Evolutionary conservation across 2,797 vertebrate genomes (phyloP).

Genomic region (Botia almorhae): DNA sequence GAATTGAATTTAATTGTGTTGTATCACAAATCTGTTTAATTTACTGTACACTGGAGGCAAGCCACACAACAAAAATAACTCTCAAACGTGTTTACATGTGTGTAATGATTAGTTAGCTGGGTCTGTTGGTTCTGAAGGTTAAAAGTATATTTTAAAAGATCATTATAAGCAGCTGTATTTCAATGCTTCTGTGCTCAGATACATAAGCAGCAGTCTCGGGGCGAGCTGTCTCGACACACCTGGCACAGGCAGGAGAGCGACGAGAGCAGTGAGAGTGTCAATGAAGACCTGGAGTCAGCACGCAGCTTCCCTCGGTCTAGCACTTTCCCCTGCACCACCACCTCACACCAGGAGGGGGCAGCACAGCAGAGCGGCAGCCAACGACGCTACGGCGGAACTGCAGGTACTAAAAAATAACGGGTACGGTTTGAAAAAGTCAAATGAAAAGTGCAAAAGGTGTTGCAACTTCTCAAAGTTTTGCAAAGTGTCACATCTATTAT

Average conservation of each 20-base stretch:
- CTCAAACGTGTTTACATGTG: background rate
- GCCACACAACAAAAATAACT: too few species aligned
- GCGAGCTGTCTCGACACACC: slow-evolving; percentile 89
- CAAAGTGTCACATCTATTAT: too few species aligned
- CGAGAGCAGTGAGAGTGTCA: slow-evolving; percentile 91
- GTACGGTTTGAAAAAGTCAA: background rate
- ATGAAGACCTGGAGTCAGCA: slow-evolving; percentile 78
- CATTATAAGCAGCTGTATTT: background rate
- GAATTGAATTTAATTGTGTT: too few species aligned
- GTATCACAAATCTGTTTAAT: too few species aligned
- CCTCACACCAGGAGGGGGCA: slow-evolving; percentile 76
- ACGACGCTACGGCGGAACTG: slow-evolving; percentile 78
- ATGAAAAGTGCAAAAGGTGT: background rate
- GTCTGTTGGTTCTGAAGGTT: too few species aligned
- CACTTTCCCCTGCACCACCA: slow-evolving; percentile 83
- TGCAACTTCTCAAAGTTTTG: too few species aligned
- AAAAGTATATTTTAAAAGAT: too few species aligned
- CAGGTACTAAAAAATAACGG: slow-evolving; percentile 73
- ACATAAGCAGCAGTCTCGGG: slow-evolving; percentile 92
- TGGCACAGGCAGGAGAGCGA: slow-evolving; percentile 97
- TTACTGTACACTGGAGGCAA: too few species aligned
- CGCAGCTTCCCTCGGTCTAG: slow-evolving; percentile 81
- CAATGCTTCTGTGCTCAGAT: slow-evolving; percentile 57
- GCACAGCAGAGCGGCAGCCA: slow-evolving; percentile 80
- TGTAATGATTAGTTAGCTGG: background rate